Percentiles rank a stretch among this genome's conserved stretches.
Conservation (phyloP, 2,797 vertebrate species). For the Chloroceryle amazona region DNA sequence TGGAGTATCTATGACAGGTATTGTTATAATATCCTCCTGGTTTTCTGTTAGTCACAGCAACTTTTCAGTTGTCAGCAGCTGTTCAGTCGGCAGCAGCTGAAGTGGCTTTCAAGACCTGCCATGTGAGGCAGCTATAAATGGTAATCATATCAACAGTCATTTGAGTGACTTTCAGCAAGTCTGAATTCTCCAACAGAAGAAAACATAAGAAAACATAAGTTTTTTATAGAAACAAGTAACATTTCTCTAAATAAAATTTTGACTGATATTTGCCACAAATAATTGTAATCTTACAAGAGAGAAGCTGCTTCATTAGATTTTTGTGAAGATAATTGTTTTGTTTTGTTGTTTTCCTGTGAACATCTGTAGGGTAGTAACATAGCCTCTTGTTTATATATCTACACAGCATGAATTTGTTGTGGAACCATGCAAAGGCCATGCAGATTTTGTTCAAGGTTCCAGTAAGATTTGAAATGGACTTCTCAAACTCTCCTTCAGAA, state of each 20-base stretch:
- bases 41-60: not conserved
- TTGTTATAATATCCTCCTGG: not conserved
- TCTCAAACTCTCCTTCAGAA: not conserved
- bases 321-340: not conserved
- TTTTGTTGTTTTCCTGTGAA: not conserved
- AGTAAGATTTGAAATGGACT: not conserved
- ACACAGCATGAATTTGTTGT: not conserved
- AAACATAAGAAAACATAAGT: not conserved
- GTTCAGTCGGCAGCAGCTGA: not conserved
- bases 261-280: not conserved
- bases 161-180: not conserved
- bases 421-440: not conserved
- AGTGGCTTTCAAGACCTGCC: not conserved
- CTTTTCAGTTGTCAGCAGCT: not conserved
- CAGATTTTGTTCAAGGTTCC: not conserved
- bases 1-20: not conserved
- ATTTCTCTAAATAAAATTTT: too few species aligned
- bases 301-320: not conserved
- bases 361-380: rapidly evolving
- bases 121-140: not conserved
- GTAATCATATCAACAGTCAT: not conserved
- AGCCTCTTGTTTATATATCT: not conserved
- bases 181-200: not conserved
- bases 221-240: not conserved
- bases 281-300: not conserved